Conservation (phyloP, 2,888 invertebrate genomes). For the Pammene aurita region DNA sequence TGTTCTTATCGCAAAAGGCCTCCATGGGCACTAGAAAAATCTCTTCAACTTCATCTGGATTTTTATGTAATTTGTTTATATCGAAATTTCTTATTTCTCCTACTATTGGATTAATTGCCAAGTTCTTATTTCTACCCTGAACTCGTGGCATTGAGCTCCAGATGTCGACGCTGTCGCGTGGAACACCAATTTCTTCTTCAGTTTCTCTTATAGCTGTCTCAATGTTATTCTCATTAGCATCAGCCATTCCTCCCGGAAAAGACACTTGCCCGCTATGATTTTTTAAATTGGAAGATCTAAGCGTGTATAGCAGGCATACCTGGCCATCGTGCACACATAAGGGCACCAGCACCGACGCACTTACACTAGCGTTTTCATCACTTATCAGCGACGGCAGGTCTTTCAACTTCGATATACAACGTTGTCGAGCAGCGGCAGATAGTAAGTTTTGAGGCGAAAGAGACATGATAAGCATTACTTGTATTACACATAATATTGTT, state of each 20-base stretch:
- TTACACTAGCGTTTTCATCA: slow-evolving; percentile 58
- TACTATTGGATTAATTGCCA: slow-evolving; percentile 88
- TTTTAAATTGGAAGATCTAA: slow-evolving; percentile 88
- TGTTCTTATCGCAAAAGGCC: slow-evolving; percentile 84
- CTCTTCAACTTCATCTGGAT: slow-evolving; percentile 89
- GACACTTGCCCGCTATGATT: slow-evolving; percentile 93
- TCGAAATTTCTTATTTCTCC: slow-evolving; percentile 82
- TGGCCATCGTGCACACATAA: slow-evolving; percentile 87
- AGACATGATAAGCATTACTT: slow-evolving; percentile 52
- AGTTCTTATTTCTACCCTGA: slow-evolving; percentile 65
- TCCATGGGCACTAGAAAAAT: slow-evolving; percentile 88
- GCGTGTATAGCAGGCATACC: slow-evolving; percentile 91
- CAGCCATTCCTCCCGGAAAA: slow-evolving; percentile 92
- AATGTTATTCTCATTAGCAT: slow-evolving; percentile 84
- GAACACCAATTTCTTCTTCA: slow-evolving; percentile 92
- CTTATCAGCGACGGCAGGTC: slow-evolving; percentile 79
- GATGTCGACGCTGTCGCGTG: slow-evolving; percentile 83
- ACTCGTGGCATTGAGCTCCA: slow-evolving; percentile 83
- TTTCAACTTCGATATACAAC: slow-evolving; percentile 83
- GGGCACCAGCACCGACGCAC: slow-evolving; percentile 93
- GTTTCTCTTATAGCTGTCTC: slow-evolving; percentile 94
- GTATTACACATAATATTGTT: slow-evolving; percentile 12
- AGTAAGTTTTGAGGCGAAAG: slow-evolving; percentile 73
- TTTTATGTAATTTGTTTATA: slow-evolving; percentile 81
- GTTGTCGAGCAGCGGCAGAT: slow-evolving; percentile 79